These are phyloP conservation scores for Folsomia candida DNA, from an alignment of 2,888 invertebrate species.

Conservation along the genomic window DNA sequence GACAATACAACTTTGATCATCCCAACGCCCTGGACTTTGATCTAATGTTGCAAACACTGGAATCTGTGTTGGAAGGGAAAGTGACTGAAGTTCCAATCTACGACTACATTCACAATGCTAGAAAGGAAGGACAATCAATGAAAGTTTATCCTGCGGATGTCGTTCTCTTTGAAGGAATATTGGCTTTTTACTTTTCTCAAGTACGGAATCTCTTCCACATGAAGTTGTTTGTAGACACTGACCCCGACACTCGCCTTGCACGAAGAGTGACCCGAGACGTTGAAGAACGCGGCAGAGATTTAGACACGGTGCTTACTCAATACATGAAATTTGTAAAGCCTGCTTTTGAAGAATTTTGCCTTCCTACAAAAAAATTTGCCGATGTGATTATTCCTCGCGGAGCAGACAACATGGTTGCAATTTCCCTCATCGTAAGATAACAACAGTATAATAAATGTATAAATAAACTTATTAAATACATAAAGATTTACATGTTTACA, in stretches of 20 bases:
- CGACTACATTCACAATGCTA: constrained; percentile 85
- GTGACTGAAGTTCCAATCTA: constrained; percentile 89
- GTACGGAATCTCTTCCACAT: constrained; percentile 94
- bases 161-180: constrained; percentile 94
- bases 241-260: constrained; percentile 94
- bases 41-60: constrained; percentile 74
- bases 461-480: no score
- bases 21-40: constrained; percentile 93
- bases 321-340: constrained; percentile 98
- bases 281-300: constrained; percentile 86
- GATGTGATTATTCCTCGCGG: constrained; percentile 97
- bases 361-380: constrained; percentile 98
- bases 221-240: constrained; percentile 98
- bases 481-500: no score
- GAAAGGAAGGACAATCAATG: constrained; percentile 69
- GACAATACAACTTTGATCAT: constrained; percentile 97
- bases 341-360: constrained; percentile 98
- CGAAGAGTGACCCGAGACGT: constrained; percentile 92
- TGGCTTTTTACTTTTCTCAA: constrained; percentile 95
- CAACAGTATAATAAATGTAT: no score
- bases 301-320: constrained; percentile 91
- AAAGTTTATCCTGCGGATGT: constrained; percentile 95
- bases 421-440: constrained; percentile 98
- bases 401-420: constrained; percentile 83
- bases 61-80: constrained; percentile 78